Evolutionary conservation across 2,888 invertebrate genomes (phyloP), one percentile per base, ranked within the genome.

Genomic region (Eueremaeus valkanovi): DNA sequence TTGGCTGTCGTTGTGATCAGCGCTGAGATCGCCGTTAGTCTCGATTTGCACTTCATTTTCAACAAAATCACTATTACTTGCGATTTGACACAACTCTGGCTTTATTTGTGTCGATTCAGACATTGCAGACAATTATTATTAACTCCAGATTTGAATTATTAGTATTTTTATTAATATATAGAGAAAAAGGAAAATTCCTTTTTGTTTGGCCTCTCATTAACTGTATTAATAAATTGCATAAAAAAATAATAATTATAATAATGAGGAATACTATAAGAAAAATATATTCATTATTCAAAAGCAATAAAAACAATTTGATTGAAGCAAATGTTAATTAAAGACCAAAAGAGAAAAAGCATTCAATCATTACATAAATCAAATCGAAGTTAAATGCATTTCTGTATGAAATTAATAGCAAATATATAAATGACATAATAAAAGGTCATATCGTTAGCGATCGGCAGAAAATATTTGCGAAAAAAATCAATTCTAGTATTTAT

Each of bases 21-120:
- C 6, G 21, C 18, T 33, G 11, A 1, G 31, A 33, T 58, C 58
- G 16, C 33, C 33, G 21, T 27, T 63, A 33, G 6, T 33, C 13
- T 63, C 33, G 31, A 27, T 63, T 63, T 11, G 31, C 9, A 31
- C 13, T 33, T 6, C 3, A 24, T 33, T 63, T 31, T 63, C 63
- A 31, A 63, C 63, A 9, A 33, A 29, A 63, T 63, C 63, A 63
- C 33, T 58, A 58, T 21, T 24, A 58, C 21, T 63, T 29, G 63
- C 5, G 18, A 6, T 63, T 33, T 63, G 58, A 58, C 58, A 24
- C 24, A 51, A 51, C 51, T 51, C n/a, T 27, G n/a, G n/a, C n/a
- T 27, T 27, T 3, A 63, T 33, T 31, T 63, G 3, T 31, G 33
- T 9, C n/a, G 33, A 31, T 63, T 63, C 63, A 63, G 63, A 63